phyloP scores from a whole-genome alignment of 2,888 invertebrate species.

The Trichopoda pennipes region DNA sequence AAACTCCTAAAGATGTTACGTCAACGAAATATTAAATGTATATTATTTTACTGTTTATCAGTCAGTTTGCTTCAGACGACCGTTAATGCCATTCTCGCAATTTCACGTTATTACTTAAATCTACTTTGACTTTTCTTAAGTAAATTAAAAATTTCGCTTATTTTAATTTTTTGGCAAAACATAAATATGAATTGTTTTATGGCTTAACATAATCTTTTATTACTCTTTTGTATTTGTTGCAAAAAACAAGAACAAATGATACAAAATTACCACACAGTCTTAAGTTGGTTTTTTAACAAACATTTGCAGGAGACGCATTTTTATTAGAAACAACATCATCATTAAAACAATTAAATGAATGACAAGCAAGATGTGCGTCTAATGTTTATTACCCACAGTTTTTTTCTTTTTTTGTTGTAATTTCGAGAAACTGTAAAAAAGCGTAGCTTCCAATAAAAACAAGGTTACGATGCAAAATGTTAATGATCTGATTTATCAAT shows the following conservation, averaged over 20 bases:
- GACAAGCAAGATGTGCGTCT: conserved; percentile 67
- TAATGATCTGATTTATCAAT: too few relatives aligned
- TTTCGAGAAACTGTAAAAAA: neutral
- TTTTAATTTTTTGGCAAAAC: neutral
- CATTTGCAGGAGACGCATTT: neutral
- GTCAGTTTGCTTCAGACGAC: too few relatives aligned
- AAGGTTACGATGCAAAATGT: too few relatives aligned
- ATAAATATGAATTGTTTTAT: conserved; percentile 26
- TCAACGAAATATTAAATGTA: too few relatives aligned
- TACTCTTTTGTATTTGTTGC: conserved; percentile 18
- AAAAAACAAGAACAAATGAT: neutral
- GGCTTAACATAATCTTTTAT: conserved; percentile 9
- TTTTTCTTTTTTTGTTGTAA: neutral
- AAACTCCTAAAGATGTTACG: too few relatives aligned
- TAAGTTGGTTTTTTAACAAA: neutral
- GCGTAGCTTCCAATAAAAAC: too few relatives aligned
- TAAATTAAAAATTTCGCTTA: neutral
- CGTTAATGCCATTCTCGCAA: too few relatives aligned
- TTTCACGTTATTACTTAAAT: neutral
- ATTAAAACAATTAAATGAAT: conserved; percentile 64
- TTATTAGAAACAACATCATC: conserved; percentile 54
- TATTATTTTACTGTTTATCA: too few relatives aligned
- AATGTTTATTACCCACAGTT: conserved; percentile 62
- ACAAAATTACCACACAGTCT: conserved; percentile 6
- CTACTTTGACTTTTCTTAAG: neutral